Conservation (phyloP, 2,113 vertebrate species). For the Pyrgilauda ruficollis region DNA sequence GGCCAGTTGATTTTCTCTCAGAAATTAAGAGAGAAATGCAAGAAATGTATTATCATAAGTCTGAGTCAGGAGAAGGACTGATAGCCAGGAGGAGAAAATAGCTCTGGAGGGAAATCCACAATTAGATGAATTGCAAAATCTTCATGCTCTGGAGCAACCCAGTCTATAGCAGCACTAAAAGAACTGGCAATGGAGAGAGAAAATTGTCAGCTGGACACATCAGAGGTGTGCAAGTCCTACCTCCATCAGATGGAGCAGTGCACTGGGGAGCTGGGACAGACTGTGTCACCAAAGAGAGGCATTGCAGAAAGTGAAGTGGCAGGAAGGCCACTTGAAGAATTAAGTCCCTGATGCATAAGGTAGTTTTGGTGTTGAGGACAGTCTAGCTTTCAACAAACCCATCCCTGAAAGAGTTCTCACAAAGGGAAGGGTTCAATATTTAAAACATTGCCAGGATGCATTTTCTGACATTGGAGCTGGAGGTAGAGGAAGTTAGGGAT, state of each 20-base stretch:
- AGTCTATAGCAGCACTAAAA: neutral
- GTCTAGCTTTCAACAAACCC: neutral
- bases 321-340: too few species aligned
- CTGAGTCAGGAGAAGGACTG: neutral
- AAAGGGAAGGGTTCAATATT: neutral
- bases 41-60: neutral
- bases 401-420: neutral
- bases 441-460: too few species aligned
- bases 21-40: neutral
- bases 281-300: neutral
- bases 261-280: neutral
- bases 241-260: rapidly evolving
- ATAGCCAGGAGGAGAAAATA: neutral
- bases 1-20: rapidly evolving
- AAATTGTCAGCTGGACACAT: rapidly evolving
- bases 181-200: rapidly evolving
- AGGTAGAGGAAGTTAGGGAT: neutral
- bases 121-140: neutral
- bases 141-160: neutral
- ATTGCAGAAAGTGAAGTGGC: neutral
- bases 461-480: neutral
- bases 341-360: neutral
- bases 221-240: neutral
- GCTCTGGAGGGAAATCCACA: neutral
- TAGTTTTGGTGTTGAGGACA: neutral